phyloP scores from a whole-genome alignment of 2,797 vertebrate genomes.

The Tokudaia tokunoshimensis region DNA sequence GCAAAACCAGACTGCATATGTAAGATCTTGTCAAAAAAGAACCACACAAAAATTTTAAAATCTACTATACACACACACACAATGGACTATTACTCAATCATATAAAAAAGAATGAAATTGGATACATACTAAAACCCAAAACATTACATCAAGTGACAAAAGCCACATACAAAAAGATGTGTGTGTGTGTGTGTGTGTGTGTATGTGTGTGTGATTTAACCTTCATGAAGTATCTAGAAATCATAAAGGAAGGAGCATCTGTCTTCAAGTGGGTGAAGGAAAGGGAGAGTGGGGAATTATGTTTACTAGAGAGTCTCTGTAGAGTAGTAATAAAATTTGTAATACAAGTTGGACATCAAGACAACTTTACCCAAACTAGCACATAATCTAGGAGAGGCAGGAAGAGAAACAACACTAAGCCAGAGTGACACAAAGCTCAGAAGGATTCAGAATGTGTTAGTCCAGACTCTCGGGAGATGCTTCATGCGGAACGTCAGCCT shows the following conservation, averaged over 20 bases:
- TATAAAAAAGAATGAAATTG: constrained; percentile 57
- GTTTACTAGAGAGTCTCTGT: not conserved
- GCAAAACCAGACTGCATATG: not conserved
- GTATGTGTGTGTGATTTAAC: not conserved
- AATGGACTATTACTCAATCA: not conserved
- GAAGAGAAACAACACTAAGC: not conserved
- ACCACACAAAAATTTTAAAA: not conserved
- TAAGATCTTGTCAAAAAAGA: not conserved
- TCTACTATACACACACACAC: not conserved
- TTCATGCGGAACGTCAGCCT: not conserved
- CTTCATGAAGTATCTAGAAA: constrained; percentile 39
- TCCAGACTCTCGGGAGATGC: not conserved
- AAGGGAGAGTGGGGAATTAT: not conserved
- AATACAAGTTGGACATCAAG: not conserved
- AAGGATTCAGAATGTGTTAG: constrained; percentile 22
- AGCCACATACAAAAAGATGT: constrained; percentile 20
- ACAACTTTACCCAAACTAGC: constrained; percentile 53
- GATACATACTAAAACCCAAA: constrained; percentile 18
- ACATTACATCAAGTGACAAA: constrained; percentile 41
- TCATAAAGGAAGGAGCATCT: constrained; percentile 34
- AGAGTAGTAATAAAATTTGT: not conserved
- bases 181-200: too few species aligned
- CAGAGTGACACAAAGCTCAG: not conserved
- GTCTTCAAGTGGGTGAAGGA: not conserved
- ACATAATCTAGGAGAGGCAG: constrained; percentile 26